Percentiles rank a stretch among this genome's conserved stretches.
Evolutionary conservation across 2,888 invertebrate species (phyloP).

Genomic region (Notocelia uddmanniana): DNA sequence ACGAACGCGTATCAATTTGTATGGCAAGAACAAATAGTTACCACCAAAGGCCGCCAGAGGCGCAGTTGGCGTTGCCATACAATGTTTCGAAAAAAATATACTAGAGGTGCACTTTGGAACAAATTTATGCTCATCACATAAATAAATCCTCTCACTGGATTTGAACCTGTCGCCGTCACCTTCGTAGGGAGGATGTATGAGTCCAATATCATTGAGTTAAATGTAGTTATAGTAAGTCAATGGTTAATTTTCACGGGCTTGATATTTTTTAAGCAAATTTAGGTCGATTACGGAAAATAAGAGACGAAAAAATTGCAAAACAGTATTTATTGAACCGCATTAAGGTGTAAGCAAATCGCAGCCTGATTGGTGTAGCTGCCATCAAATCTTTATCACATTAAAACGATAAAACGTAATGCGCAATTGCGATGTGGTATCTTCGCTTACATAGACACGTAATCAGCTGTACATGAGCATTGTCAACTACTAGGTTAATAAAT

Average conservation of each 20-base stretch:
- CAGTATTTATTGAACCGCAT: too few relatives aligned
- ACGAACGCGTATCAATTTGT: too few relatives aligned
- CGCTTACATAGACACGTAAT: constrained; percentile 30
- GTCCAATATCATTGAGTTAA: too few relatives aligned
- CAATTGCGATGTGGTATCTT: constrained; percentile 29
- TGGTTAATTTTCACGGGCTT: background rate
- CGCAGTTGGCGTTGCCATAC: too few relatives aligned
- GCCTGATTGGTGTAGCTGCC: constrained; percentile 28
- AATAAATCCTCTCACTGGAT: background rate
- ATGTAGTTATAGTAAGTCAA: too few relatives aligned
- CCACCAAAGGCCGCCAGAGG: too few relatives aligned
- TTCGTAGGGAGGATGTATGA: too few relatives aligned
- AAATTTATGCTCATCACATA: background rate
- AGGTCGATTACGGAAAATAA: background rate
- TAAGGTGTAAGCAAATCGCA: constrained; percentile 16
- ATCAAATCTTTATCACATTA: constrained; percentile 35
- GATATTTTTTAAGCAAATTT: background rate
- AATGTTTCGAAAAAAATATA: too few relatives aligned
- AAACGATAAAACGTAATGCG: constrained; percentile 34
- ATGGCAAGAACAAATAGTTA: too few relatives aligned
- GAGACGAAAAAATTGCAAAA: too few relatives aligned
- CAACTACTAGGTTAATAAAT: constrained; percentile 11
- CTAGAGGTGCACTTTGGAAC: too few relatives aligned
- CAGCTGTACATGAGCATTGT: background rate
- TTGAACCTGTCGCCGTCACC: background rate